A percentile compares a stretch with the other conserved stretches of the same genome.
Evolutionary conservation across 2,113 vertebrate species (phyloP).

Genomic region (Phylloscopus whistleri): DNA sequence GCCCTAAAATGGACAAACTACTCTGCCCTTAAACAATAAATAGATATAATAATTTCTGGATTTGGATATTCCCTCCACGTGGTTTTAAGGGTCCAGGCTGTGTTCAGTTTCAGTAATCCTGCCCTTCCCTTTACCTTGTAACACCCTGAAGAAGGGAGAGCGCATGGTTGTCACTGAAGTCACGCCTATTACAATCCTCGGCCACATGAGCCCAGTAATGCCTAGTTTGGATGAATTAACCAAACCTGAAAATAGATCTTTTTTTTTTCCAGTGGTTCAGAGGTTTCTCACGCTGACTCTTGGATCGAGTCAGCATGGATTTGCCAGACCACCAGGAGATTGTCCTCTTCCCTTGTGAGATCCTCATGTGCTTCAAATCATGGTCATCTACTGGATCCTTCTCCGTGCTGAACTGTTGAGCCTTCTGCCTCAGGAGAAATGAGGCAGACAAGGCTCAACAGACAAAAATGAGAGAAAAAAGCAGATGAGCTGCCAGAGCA

Average conservation of each 20-base stretch:
- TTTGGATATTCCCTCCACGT: rapidly evolving
- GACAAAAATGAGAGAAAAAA: not conserved
- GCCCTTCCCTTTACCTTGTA: not conserved
- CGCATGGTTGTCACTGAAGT: not conserved
- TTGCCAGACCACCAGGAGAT: not conserved
- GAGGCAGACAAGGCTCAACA: not conserved
- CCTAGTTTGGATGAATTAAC: not conserved
- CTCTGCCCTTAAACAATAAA: not conserved
- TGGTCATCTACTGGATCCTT: not conserved
- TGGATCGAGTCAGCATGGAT: rapidly evolving
- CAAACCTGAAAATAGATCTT: not conserved
- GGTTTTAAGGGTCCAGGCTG: not conserved
- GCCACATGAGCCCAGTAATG: not conserved
- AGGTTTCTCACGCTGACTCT: not conserved
- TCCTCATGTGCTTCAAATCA: not conserved
- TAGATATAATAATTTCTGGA: not conserved
- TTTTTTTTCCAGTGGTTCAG: not conserved
- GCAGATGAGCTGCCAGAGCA: conserved; percentile 12
- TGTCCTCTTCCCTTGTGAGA: not conserved
- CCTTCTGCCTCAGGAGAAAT: not conserved
- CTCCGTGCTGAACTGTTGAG: not conserved
- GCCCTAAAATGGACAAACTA: not conserved
- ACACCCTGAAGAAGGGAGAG: not conserved
- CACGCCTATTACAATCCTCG: rapidly evolving
- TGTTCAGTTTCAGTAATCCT: not conserved